phyloP scores from a whole-genome alignment of 2,888 invertebrate species.

The Netelia melanura region DNA sequence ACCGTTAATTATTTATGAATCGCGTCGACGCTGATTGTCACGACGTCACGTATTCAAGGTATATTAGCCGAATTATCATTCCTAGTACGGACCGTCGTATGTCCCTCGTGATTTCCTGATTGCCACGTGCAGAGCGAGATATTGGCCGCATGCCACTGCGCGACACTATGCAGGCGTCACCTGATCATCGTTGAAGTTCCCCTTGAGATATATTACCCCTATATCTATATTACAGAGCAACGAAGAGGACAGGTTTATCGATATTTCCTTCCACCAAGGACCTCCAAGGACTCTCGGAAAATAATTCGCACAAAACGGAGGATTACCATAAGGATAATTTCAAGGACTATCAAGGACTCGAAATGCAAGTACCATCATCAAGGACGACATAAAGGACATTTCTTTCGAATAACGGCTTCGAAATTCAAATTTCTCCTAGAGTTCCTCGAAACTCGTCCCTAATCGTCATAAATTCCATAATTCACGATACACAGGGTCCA shows the following conservation, averaged over 20 bases:
- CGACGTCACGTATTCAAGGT: background rate
- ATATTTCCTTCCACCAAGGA: background rate
- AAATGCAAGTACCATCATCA: too few species aligned
- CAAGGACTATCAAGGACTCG: too few species aligned
- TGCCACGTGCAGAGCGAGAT: conserved; percentile 47
- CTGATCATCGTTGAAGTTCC: conserved; percentile 37
- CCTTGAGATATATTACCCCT: conserved; percentile 2
- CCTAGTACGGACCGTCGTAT: conserved; percentile 17
- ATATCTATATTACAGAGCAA: background rate
- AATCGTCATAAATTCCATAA: background rate
- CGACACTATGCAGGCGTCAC: conserved; percentile 15
- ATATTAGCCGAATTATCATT: conserved; percentile 46
- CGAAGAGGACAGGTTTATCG: conserved; percentile 4
- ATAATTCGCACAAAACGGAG: too few species aligned
- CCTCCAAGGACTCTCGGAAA: too few species aligned
- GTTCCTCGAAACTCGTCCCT: background rate
- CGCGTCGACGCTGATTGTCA: background rate
- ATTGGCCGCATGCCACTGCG: conserved; percentile 58
- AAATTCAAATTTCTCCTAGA: background rate
- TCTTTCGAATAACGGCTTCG: too few species aligned
- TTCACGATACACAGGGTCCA: too few species aligned
- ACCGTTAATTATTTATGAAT: background rate
- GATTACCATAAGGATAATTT: too few species aligned
- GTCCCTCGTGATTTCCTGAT: conserved; percentile 59
- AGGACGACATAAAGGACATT: too few species aligned